Percentiles rank a stretch among this genome's conserved stretches.
These are phyloP conservation scores for Fragum fragum DNA, from an alignment of 2,888 invertebrate genomes.

Conservation along the genomic window DNA sequence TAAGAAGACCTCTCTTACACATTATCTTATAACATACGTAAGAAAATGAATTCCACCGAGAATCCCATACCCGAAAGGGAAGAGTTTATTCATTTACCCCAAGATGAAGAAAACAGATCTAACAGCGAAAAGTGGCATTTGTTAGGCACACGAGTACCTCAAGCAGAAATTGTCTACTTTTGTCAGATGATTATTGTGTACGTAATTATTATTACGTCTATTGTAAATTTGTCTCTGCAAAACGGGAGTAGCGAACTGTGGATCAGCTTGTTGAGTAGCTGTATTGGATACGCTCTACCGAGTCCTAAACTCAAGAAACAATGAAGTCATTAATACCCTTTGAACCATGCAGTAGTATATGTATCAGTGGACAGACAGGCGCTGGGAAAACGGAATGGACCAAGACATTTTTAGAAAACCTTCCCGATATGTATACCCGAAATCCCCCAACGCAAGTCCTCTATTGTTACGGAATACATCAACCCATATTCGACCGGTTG, in stretches of 20 bases:
- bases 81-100: conserved; percentile 28
- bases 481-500: conserved; percentile 45
- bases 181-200: conserved; percentile 60
- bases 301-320: conserved; percentile 51
- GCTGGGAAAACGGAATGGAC: conserved; percentile 58
- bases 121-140: conserved; percentile 53
- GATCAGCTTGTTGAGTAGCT: conserved; percentile 50
- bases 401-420: conserved; percentile 40
- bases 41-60: conserved; percentile 28
- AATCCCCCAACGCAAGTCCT: conserved; percentile 46
- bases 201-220: conserved; percentile 53
- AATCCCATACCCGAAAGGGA: conserved; percentile 30
- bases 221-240: conserved; percentile 51
- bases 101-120: conserved; percentile 27
- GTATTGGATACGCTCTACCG: conserved; percentile 40
- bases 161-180: conserved; percentile 64
- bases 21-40: conserved; percentile 2
- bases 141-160: conserved; percentile 43
- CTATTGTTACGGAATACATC: conserved; percentile 52
- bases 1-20: no score
- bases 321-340: conserved; percentile 44
- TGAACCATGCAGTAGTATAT: conserved; percentile 57
- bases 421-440: conserved; percentile 39
- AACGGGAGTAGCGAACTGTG: conserved; percentile 42
- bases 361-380: conserved; percentile 53